Evolutionary conservation across 2,113 vertebrate species (phyloP).

Genomic region (Eolophus roseicapilla): DNA sequence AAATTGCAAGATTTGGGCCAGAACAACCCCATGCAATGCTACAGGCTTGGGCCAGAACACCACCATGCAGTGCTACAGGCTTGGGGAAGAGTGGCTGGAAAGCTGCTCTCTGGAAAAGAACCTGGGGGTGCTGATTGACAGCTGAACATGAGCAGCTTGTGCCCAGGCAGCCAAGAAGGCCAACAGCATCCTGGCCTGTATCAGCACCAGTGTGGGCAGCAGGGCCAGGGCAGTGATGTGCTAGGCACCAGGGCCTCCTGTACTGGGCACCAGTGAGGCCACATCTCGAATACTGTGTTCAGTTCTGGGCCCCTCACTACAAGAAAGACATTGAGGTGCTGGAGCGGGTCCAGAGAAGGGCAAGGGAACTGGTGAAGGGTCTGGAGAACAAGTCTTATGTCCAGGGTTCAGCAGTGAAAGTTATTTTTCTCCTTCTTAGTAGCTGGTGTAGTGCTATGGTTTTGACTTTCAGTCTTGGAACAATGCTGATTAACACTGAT

Average conservation of each 20-base stretch:
- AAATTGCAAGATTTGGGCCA: not conserved
- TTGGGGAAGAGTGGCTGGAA: not conserved
- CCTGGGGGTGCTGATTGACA: not conserved
- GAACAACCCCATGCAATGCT: not conserved
- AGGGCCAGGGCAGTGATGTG: not conserved
- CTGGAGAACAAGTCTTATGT: not conserved
- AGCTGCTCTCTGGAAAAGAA: not conserved
- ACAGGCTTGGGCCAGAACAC: not conserved
- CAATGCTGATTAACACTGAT: too few relatives aligned
- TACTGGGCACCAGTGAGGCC: not conserved
- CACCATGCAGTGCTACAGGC: too few relatives aligned
- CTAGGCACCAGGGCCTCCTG: not conserved
- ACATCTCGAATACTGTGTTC: not conserved
- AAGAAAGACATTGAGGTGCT: not conserved
- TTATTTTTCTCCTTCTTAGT: too few relatives aligned
- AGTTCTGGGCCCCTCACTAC: not conserved
- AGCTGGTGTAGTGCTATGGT: too few relatives aligned
- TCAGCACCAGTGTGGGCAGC: not conserved
- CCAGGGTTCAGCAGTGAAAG: too few relatives aligned
- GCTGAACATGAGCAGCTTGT: not conserved
- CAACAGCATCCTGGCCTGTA: not conserved
- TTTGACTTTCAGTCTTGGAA: too few relatives aligned
- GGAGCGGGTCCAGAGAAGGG: not conserved
- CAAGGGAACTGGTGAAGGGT: not conserved
- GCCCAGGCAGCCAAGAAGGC: not conserved